A percentile compares a stretch with the other conserved stretches of the same genome.
phyloP scores from a whole-genome alignment of 2,113 vertebrate genomes.

The Callospermophilus lateralis region DNA sequence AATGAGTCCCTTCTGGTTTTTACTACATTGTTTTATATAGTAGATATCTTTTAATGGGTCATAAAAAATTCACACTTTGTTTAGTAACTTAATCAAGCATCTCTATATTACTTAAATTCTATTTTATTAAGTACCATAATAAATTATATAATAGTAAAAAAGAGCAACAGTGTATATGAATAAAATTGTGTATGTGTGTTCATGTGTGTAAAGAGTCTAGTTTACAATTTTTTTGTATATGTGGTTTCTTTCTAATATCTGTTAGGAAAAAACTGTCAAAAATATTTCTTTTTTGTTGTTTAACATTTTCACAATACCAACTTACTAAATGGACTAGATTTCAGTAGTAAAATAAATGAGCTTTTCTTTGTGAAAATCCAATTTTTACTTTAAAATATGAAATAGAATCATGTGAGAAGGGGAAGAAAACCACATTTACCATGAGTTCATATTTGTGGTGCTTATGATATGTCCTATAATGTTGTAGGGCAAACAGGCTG shows the following conservation, averaged over 20 bases:
- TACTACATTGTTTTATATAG: not conserved
- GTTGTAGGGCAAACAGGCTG: not conserved
- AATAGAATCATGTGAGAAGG: not conserved
- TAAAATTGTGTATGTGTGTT: not conserved
- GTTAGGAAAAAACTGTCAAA: not conserved
- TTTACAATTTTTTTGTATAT: not conserved
- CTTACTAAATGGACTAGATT: not conserved
- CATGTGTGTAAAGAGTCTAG: not conserved
- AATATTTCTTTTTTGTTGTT: not conserved
- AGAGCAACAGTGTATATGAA: not conserved
- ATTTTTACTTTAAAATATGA: not conserved
- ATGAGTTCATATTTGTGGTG: not conserved
- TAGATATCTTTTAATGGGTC: not conserved
- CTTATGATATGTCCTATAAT: not conserved
- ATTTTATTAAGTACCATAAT: not conserved
- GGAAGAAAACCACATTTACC: rapidly evolving
- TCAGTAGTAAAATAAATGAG: not conserved
- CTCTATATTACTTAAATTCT: not conserved
- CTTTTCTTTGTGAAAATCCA: not conserved
- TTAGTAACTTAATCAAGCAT: not conserved
- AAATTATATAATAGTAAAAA: not conserved
- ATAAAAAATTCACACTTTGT: not conserved
- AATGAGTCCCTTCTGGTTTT: not conserved
- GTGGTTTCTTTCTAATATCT: not conserved
- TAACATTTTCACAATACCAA: not conserved